Base-by-base conservation (phyloP, 2,797 vertebrate species). In the Chromis chromis region DNA sequence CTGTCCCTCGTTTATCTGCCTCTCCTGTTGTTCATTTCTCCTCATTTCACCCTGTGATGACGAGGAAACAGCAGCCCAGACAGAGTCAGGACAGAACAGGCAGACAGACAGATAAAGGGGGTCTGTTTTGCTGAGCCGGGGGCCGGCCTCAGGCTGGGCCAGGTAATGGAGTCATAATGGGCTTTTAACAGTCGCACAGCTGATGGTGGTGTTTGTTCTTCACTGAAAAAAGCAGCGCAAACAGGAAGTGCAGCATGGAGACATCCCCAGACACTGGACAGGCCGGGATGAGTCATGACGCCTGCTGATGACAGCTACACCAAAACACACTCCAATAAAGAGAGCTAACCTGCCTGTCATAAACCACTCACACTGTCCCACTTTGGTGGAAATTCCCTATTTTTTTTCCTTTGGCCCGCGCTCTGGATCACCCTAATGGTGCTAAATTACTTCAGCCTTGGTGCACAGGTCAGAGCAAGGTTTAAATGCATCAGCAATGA, bases 91-190 rank as follows among this genome's bases (percentile, higher is more conserved):
- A 74, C 9, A 27, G 73, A 76, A 68, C 61, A 78, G 22, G 57
- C 53, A 55, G 74, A 53, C 44, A 55, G 74, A 53, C 44, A 70
- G 65, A 76, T 57, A 79, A 65, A 81, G 75, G 70, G 59, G 85
- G 79, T 68, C 75, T 80, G 78, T 70, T 63, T 67, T 74, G 52
- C 62, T 48, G 76, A 79, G 79, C 33, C 5, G 52, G 55, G 31
- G 81, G 46, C 64, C 74, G 71, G 88, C 70, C 70, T 61, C 44
- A 65, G 79, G 10, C 65, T 22, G 57, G 27, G 40, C 28, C 75
- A 87, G 86, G 88, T 94, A 94, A 94, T 94, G 92, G 90, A 90
- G 68, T 76, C 70, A 21, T 93, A 91, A 94, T 93, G 88, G 89
- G 84, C 91, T 94, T 93, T 94, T 92, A 93, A 90, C 84, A 84